Evolutionary conservation across 2,797 vertebrate species (phyloP).

Genomic region (Coregonus suidteri): DNA sequence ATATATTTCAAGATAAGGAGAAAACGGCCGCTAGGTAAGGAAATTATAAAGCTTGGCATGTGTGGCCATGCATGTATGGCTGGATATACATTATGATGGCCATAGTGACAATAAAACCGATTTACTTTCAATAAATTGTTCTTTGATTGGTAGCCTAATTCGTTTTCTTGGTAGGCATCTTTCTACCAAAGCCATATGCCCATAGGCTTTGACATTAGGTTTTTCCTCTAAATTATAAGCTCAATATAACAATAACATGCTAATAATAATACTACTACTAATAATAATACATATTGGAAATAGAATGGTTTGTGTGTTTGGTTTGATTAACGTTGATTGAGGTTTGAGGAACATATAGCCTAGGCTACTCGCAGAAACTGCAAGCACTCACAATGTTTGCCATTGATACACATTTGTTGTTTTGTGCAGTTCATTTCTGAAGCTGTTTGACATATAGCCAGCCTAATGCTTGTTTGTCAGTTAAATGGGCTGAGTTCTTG

Average conservation of each 20-base stretch:
- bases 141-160: neutral
- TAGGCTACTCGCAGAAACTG: conserved; percentile 51
- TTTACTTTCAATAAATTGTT: neutral
- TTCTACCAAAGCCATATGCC: no score
- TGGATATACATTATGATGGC: conserved; percentile 31
- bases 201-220: neutral
- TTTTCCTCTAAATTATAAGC: neutral
- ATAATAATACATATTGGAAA: neutral
- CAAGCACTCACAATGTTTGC: conserved; percentile 48
- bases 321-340: conserved; percentile 27
- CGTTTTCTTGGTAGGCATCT: neutral
- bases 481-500: neutral
- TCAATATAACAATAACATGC: no score
- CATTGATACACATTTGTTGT: conserved; percentile 17
- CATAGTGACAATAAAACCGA: neutral
- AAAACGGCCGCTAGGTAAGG: conserved; percentile 47
- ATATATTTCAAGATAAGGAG: conserved; percentile 68
- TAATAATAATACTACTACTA: neutral
- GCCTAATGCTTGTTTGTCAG: neutral
- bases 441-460: neutral
- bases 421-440: neutral
- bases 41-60: conserved; percentile 21
- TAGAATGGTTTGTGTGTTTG: neutral
- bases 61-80: conserved; percentile 41
- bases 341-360: conserved; percentile 27